These are phyloP conservation scores for Rotaria socialis DNA, from an alignment of 2,888 invertebrate genomes.

Conservation along the genomic window DNA sequence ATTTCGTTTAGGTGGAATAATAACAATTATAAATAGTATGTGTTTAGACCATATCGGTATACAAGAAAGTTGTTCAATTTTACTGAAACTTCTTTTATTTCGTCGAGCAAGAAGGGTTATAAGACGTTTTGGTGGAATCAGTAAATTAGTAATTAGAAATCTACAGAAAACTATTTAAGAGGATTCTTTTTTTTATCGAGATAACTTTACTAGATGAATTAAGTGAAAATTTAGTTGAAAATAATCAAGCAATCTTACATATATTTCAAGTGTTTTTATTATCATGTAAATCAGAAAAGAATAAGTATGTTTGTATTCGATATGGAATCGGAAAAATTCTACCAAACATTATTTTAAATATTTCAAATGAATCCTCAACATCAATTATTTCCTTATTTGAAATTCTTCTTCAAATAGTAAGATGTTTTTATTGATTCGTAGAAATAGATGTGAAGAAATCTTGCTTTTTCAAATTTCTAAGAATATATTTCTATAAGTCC, in stretches of 20 bases:
- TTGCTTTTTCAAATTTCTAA: not conserved
- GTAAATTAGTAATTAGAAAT: not conserved
- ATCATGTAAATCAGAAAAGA: slow-evolving; percentile 23
- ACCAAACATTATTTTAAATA: not conserved
- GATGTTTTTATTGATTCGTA: too few species aligned
- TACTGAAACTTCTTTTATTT: not conserved
- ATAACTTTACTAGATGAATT: slow-evolving; percentile 21
- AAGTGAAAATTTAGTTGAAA: not conserved
- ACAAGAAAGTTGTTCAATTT: slow-evolving; percentile 22
- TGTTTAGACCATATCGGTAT: slow-evolving; percentile 11
- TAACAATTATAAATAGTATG: slow-evolving; percentile 22
- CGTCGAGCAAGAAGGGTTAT: slow-evolving; percentile 24
- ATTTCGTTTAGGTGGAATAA: slow-evolving; percentile 26
- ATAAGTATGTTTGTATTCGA: slow-evolving; percentile 32
- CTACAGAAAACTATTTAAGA: too few species aligned
- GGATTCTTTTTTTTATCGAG: not conserved
- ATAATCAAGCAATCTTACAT: not conserved
- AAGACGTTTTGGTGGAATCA: not conserved
- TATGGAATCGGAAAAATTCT: not conserved
- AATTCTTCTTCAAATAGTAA: slow-evolving; percentile 20
- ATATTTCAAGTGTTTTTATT: not conserved
- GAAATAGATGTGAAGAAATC: too few species aligned
- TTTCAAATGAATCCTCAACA: not conserved
- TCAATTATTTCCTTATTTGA: slow-evolving; percentile 25
- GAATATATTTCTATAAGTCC: not conserved